Conservation (phyloP, 2,113 vertebrate species). For the Hyperoodon ampullatus region DNA sequence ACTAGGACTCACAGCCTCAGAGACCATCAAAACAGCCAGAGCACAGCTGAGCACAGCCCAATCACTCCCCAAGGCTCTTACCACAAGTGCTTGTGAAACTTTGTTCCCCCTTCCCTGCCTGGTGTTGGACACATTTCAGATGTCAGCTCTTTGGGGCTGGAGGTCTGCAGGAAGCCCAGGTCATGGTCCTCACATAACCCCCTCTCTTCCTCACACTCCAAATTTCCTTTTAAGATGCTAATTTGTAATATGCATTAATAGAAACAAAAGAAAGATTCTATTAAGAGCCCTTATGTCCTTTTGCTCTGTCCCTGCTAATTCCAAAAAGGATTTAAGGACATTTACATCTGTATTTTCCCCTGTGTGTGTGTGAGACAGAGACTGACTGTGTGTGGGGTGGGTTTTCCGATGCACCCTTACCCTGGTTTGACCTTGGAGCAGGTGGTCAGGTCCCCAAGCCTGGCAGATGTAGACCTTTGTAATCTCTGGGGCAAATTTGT, state of each 20-base stretch:
- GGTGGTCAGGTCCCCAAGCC: constrained; percentile 52
- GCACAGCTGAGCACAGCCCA: not conserved
- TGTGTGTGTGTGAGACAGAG: not conserved
- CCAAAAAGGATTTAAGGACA: not conserved
- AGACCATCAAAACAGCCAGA: not conserved
- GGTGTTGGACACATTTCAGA: not conserved
- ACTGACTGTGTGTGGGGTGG: not conserved
- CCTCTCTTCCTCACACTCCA: not conserved
- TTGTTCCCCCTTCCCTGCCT: not conserved
- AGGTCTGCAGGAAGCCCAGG: not conserved
- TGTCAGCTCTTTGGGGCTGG: not conserved
- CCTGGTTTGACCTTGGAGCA: constrained; percentile 47
- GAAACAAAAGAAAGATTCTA: constrained; percentile 8
- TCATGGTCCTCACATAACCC: not conserved
- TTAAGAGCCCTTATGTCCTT: not conserved
- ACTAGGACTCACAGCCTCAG: not conserved
- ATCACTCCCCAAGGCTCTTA: not conserved
- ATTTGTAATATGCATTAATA: not conserved
- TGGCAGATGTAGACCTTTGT: constrained; percentile 67
- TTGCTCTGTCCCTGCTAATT: not conserved
- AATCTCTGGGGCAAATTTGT: constrained; percentile 77
- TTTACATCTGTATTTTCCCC: not conserved
- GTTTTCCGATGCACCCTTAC: not conserved
- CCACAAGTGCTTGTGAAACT: not conserved
- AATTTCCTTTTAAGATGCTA: not conserved